Base-by-base conservation (phyloP, 2,888 invertebrate genomes). In the Drosophila nr. fundita region DNA sequence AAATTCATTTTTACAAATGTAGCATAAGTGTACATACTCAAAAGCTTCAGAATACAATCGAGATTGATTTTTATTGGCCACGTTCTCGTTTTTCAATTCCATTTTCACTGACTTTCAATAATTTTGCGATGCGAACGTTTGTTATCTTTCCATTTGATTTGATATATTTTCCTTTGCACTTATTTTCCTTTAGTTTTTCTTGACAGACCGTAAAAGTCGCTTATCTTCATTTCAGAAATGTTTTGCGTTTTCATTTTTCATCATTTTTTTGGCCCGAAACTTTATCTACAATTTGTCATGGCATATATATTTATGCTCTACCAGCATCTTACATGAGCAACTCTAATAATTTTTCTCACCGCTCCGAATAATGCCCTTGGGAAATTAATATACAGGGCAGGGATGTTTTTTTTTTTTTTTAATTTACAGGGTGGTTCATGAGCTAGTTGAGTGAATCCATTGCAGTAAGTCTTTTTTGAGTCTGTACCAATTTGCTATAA, bases 301-400 rank as follows among this genome's bases (percentile, higher is more conserved):
- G 60, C 68, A 38, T 67, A 64, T 67, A 64, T 72, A 78, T 85
- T 68, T 74, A 74, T 72, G 80, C 49, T 64, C 72, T 74, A 54
- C n/a, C 52, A 45, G 42, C 32, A 24, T 24, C 60, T 61, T 30
- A 21, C 52, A 24, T 27, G 38, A 60, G 42, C 36, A 62, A 67
- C 18, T 49, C 53, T 61, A 42, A 57, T 73, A 45, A 59, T 59
- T 59, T 15, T 40, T 32, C 52, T n/a, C 29, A 73, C 32, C 67
- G 34, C 32, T 24, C 55, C 38, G 34, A 49, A 62, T 72, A 82
- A 78, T 78, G 74, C 86, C 83, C 86, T 78, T 73, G 86, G 88
- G 86, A 86, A 87, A 87, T 87, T 86, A 87, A 73, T 77, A 66
- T 63, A 53, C 68, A 73, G 1, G 2, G 48, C 59, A 62, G 52